Conservation (phyloP, 2,888 invertebrate genomes). For the Chymomyza fuscimana region DNA sequence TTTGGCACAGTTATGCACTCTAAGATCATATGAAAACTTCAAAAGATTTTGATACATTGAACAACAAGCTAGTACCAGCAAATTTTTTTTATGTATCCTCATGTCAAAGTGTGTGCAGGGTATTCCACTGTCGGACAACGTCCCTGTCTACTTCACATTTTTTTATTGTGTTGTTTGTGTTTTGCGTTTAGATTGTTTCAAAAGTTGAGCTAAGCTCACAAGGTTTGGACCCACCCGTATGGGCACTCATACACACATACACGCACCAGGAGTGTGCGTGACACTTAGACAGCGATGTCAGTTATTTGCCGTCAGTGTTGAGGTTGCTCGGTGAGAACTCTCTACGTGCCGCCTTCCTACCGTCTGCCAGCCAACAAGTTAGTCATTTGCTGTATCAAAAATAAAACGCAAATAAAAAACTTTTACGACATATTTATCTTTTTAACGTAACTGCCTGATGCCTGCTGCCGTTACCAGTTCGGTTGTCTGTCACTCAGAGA, state of each 20-base stretch:
- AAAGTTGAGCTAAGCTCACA: constrained; percentile 22
- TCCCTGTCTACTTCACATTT: constrained; percentile 29
- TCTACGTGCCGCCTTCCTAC: constrained; percentile 22
- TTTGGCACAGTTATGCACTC: no score
- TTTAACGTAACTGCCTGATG: constrained; percentile 47
- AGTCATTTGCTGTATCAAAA: constrained; percentile 73
- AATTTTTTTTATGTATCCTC: no score
- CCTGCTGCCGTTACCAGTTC: constrained; percentile 15
- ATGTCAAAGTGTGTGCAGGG: no score
- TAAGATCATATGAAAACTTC: background rate
- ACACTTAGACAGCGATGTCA: background rate
- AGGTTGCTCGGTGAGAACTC: background rate
- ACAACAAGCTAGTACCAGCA: background rate
- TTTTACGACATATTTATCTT: constrained; percentile 75
- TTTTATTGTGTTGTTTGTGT: constrained; percentile 55
- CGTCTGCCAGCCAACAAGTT: constrained; percentile 65
- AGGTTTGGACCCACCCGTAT: background rate
- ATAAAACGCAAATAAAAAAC: constrained; percentile 75
- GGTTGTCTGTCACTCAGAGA: background rate
- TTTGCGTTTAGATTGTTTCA: constrained; percentile 39
- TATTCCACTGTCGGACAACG: background rate
- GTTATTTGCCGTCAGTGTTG: background rate
- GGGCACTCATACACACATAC: background rate
- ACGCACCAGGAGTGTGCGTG: background rate
- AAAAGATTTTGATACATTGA: background rate